Conservation (phyloP, 2,113 vertebrate species). For the Campylomormyrus tamandua region DNA sequence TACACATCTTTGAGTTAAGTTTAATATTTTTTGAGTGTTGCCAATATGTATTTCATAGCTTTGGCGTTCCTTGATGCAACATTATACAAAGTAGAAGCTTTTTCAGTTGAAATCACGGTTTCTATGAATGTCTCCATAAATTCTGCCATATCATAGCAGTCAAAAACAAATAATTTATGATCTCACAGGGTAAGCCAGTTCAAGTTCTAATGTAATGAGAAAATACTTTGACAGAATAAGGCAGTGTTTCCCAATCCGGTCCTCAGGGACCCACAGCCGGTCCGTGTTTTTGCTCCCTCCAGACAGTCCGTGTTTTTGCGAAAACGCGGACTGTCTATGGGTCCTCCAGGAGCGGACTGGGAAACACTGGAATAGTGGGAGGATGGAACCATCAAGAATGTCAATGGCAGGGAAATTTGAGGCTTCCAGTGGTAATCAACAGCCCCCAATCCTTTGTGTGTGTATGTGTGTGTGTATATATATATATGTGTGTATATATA, state of each 20-base stretch:
- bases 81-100: not conserved
- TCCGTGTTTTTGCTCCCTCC: not conserved
- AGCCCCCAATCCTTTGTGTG: not conserved
- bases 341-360: not conserved
- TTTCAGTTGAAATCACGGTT: not conserved
- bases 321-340: not conserved
- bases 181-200: not conserved
- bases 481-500: too few species aligned
- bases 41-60: not conserved
- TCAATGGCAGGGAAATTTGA: not conserved
- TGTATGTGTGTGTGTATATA: too few species aligned
- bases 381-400: not conserved
- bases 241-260: not conserved
- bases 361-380: not conserved
- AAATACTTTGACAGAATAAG: not conserved
- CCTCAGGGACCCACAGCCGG: not conserved
- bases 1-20: not conserved
- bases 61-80: not conserved
- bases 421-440: not conserved
- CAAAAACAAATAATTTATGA: not conserved
- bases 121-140: not conserved
- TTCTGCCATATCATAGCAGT: not conserved
- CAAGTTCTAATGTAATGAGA: not conserved
- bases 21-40: not conserved
- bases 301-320: not conserved